Conservation (phyloP, 1,140 invertebrate species). For the Reticulitermes speratus region DNA sequence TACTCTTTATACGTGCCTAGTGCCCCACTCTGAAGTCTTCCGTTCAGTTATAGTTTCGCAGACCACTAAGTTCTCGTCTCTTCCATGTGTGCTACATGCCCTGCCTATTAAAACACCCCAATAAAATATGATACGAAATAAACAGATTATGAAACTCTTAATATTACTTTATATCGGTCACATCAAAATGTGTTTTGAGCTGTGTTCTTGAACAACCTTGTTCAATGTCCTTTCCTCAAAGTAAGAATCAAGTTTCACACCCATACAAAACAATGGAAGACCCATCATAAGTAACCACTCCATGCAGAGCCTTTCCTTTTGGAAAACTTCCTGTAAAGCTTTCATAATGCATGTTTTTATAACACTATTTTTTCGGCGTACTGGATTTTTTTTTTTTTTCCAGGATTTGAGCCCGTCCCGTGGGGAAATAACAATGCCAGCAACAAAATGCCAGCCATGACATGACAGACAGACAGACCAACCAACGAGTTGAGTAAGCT, state of each 20-base stretch:
- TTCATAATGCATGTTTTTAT: not conserved
- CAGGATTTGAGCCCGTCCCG: not conserved
- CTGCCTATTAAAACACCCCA: too few species aligned
- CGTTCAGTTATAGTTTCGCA: too few species aligned
- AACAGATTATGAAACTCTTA: too few species aligned
- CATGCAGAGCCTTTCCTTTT: not conserved
- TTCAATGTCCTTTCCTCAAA: not conserved
- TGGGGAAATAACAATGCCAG: slow-evolving; percentile 10
- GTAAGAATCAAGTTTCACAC: not conserved
- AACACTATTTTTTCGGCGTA: not conserved
- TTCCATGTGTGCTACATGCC: too few species aligned
- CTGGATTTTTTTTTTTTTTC: not conserved
- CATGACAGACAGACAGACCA: slow-evolving; percentile 11
- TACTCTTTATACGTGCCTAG: too few species aligned
- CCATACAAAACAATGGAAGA: not conserved
- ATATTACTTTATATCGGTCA: too few species aligned
- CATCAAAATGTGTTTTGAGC: too few species aligned
- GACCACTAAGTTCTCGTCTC: too few species aligned
- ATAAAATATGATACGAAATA: too few species aligned
- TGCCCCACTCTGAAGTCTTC: too few species aligned
- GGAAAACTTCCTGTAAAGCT: not conserved
- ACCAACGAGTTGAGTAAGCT: slow-evolving; percentile 2
- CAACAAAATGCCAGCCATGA: slow-evolving; percentile 11
- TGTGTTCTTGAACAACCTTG: not conserved
- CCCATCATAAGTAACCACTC: not conserved